These are phyloP conservation scores for Tanypteryx hageni DNA, from an alignment of 2,888 invertebrate species.

Conservation along the genomic window DNA sequence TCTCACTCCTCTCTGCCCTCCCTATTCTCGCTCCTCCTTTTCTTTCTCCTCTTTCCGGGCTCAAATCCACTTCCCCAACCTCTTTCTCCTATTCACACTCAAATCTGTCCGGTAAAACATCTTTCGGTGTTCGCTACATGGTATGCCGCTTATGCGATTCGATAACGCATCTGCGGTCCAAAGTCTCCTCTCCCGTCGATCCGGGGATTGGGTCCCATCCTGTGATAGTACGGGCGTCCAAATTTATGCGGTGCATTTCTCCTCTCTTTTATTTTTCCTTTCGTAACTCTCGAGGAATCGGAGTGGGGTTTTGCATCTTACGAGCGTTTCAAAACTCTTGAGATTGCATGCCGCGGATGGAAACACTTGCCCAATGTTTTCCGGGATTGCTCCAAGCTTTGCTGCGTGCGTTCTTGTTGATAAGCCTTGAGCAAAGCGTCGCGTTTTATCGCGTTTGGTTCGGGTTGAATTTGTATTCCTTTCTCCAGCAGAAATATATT, in stretches of 20 bases:
- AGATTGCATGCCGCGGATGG: neutral
- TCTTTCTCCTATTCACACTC: neutral
- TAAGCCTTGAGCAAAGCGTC: neutral
- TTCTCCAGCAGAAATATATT: no score
- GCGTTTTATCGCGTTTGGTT: neutral
- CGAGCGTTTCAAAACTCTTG: neutral
- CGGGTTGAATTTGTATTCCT: neutral
- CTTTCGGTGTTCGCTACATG: neutral
- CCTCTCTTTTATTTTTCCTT: neutral
- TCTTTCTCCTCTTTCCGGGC: neutral
- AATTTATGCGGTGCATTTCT: conserved; percentile 20
- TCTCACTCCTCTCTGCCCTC: neutral
- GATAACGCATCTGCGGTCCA: neutral
- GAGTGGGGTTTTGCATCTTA: neutral
- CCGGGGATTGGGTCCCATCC: neutral
- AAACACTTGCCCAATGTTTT: conserved; percentile 16
- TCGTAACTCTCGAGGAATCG: neutral
- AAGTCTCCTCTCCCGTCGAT: neutral
- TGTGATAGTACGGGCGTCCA: neutral
- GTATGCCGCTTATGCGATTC: neutral
- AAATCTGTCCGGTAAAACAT: neutral
- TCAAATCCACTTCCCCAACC: neutral
- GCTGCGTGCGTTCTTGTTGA: neutral
- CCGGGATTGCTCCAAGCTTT: neutral
- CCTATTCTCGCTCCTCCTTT: neutral